Conservation (phyloP, 2,113 vertebrate species). For the Phycodurus eques region DNA sequence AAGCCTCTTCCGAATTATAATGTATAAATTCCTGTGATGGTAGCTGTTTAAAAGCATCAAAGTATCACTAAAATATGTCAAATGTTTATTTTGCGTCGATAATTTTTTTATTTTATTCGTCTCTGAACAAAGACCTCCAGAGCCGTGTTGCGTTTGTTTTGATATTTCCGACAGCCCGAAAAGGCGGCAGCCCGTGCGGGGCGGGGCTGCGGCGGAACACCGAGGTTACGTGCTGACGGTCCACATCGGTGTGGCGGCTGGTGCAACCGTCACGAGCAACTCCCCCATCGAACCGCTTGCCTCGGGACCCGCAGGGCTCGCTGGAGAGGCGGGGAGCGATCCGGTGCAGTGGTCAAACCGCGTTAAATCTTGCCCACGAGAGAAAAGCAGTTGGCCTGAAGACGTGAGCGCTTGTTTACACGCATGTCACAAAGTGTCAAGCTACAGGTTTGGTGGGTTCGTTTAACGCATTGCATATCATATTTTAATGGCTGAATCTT, state of each 20-base stretch:
- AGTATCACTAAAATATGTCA: not conserved
- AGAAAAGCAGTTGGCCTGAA: not conserved
- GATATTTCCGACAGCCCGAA: not conserved
- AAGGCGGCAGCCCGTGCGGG: conserved; percentile 20
- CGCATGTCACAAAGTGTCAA: not conserved
- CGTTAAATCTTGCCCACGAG: not conserved
- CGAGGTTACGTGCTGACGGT: conserved; percentile 34
- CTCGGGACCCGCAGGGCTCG: conserved; percentile 36
- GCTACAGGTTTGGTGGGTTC: conserved; percentile 12
- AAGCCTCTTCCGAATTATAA: no score
- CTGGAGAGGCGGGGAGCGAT: conserved; percentile 32
- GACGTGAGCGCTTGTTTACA: not conserved
- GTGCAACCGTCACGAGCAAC: not conserved
- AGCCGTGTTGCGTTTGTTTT: fast-evolving
- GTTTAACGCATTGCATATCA: not conserved
- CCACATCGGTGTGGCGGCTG: conserved; percentile 39
- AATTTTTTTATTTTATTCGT: not conserved
- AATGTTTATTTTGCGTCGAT: not conserved
- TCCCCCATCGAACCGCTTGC: not conserved
- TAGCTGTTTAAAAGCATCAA: not conserved
- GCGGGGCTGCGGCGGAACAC: conserved; percentile 14
- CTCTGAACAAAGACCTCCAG: not conserved
- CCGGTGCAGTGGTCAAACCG: not conserved
- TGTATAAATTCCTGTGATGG: no score
- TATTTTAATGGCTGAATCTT: not conserved